Evolutionary conservation across 2,113 vertebrate species (phyloP).

Genomic region (Brachirus orientalis): DNA sequence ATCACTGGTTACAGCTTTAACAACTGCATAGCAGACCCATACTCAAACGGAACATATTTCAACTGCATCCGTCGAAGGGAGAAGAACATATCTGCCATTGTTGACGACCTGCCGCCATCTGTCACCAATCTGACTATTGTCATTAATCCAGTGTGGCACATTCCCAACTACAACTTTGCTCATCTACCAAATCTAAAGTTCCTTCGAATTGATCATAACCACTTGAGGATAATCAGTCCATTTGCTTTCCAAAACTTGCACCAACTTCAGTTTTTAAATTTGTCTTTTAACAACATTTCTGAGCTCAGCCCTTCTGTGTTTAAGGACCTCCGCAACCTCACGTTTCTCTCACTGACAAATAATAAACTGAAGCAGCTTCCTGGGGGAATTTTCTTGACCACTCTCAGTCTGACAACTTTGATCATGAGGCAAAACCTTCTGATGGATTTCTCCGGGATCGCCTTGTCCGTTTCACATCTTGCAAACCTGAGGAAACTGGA

Average conservation of each 20-base stretch:
- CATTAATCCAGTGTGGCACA: background rate
- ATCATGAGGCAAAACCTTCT: conserved; percentile 69
- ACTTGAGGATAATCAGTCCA: conserved; percentile 29
- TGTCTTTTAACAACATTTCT: conserved; percentile 76
- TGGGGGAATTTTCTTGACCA: conserved; percentile 53
- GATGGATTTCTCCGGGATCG: conserved; percentile 69
- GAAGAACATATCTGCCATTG: conserved; percentile 34
- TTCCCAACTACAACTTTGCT: conserved; percentile 63
- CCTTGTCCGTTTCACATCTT: conserved; percentile 67
- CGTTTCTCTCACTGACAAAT: conserved; percentile 60
- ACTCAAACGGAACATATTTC: conserved; percentile 41
- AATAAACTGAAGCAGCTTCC: conserved; percentile 71
- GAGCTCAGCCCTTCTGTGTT: conserved; percentile 63
- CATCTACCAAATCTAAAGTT: conserved; percentile 56
- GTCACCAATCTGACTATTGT: conserved; percentile 64
- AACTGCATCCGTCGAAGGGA: conserved; percentile 68
- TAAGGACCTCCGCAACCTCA: conserved; percentile 68
- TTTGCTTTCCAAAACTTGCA: conserved; percentile 78
- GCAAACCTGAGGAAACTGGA: conserved; percentile 66
- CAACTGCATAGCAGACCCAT: conserved; percentile 78
- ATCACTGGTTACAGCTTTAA: conserved; percentile 77
- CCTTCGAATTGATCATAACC: conserved; percentile 76
- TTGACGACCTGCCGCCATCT: conserved; percentile 67
- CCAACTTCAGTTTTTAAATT: conserved; percentile 68
- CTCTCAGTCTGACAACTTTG: conserved; percentile 60